These are phyloP conservation scores for Mythimna ferrago DNA, from an alignment of 2,888 invertebrate genomes.

Conservation along the genomic window DNA sequence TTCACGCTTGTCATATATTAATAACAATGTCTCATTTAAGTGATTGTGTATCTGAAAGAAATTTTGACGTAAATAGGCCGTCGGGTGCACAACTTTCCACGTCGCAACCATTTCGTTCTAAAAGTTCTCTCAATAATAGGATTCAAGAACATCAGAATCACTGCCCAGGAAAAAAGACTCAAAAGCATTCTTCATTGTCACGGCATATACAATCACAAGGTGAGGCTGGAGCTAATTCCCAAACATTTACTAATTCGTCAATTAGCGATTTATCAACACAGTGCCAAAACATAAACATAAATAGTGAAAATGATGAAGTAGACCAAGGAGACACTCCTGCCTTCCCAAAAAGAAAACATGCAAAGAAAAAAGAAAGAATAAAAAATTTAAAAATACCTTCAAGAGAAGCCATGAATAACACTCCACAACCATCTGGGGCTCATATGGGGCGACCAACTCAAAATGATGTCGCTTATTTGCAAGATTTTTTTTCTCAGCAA, in stretches of 20 bases:
- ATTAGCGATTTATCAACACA: conserved; percentile 64
- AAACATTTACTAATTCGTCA: conserved; percentile 56
- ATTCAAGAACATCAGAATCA: conserved; percentile 65
- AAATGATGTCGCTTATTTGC: conserved; percentile 69
- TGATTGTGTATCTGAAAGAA: conserved; percentile 70
- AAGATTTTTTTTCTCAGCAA: conserved; percentile 77
- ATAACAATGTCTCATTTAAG: conserved; percentile 72
- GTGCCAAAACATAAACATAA: conserved; percentile 69
- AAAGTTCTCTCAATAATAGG: conserved; percentile 68
- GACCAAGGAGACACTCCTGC: conserved; percentile 60
- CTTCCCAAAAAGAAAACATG: conserved; percentile 76
- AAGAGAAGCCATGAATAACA: conserved; percentile 56
- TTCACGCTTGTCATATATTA: conserved; percentile 22
- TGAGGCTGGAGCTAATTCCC: conserved; percentile 50
- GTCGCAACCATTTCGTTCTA: conserved; percentile 71
- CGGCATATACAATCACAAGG: conserved; percentile 57
- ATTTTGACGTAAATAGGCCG: conserved; percentile 68
- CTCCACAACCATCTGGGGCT: conserved; percentile 60
- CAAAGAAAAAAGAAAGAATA: conserved; percentile 77
- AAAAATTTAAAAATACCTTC: conserved; percentile 77
- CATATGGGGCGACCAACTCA: conserved; percentile 51
- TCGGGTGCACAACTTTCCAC: conserved; percentile 72
- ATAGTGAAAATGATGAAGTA: conserved; percentile 65
- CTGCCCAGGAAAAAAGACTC: conserved; percentile 49
- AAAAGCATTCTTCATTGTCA: conserved; percentile 47